These are phyloP conservation scores for Terrapene triunguis DNA, from an alignment of 2,113 vertebrate species.

Conservation along the genomic window DNA sequence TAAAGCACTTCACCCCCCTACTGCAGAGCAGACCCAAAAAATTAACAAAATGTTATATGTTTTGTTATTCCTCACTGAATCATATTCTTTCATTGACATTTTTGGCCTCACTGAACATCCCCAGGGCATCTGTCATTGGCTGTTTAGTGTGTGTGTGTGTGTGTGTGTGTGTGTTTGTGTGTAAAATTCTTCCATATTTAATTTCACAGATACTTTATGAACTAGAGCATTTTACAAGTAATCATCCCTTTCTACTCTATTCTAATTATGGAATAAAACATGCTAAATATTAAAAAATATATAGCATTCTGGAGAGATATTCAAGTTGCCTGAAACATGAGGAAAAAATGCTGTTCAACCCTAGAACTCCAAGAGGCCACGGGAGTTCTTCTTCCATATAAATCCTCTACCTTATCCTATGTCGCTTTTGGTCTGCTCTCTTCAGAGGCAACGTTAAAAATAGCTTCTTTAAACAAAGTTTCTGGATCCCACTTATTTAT, in stretches of 20 bases:
- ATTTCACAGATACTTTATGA: neutral
- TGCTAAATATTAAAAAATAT: neutral
- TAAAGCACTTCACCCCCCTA: neutral
- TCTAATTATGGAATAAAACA: slow-evolving; percentile 31
- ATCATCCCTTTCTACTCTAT: neutral
- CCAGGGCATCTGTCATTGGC: neutral
- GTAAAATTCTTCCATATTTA: neutral
- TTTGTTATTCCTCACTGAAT: neutral
- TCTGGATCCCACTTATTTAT: neutral
- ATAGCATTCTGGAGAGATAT: neutral
- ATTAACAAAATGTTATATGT: neutral
- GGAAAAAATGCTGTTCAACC: neutral
- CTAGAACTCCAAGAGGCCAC: neutral
- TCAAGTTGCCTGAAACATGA: neutral
- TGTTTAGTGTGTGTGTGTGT: no score
- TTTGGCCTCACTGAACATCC: neutral
- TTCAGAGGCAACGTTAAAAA: neutral
- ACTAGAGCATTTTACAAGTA: slow-evolving; percentile 6
- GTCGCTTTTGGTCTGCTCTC: neutral
- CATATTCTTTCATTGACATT: neutral
- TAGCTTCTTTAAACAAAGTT: neutral
- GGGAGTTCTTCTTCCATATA: neutral
- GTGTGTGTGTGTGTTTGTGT: no score
- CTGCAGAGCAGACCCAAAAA: neutral
- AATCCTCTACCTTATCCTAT: neutral